Evolutionary conservation across 2,888 invertebrate species (phyloP), one percentile per base, ranked within the genome.

Genomic region (Hedya salicella): DNA sequence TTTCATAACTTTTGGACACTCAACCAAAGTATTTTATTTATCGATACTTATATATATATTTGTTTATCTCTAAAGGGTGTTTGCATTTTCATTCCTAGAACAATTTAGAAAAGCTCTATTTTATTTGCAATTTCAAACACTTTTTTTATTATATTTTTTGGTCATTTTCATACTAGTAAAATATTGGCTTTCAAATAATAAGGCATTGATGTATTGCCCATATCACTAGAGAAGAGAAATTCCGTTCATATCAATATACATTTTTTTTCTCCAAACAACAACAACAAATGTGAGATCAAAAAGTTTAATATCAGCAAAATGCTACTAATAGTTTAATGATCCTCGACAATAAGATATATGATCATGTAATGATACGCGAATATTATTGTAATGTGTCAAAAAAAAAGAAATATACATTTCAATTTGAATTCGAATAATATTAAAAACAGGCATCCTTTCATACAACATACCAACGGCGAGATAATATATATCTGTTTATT

Each of bases 361-460:
- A 66, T 60, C 53, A 53, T 53, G 60, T 60, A 60, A 66, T 60
- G 65, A 53, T 61, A 60, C 54, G 40, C 66, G 68, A 65, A 71
- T 73, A 59, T 70, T 68, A 69, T 57, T 57, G 57, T 57, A 57
- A 67, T 53, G 46, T 62, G 62, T 78, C 77, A 53, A 73, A 75
- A 75, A n/a, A n/a, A 78, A 75, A 76, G 71, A 75, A 76, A 73
- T 65, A 73, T 74, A 79, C 75, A 78, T 77, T 73, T 78, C 79
- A 78, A 79, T 75, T 74, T 75, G 80, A 81, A 78, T 85, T 82
- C 76, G 78, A 86, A 91, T 91, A 90, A 91, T 86, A 91, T 90
- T 90, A 91, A 90, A 90, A 91, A 91, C 87, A 87, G 81, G 76
- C 79, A 81, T 80, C 74, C 74, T 78, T 60, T 70, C 73, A 74